Conservation (phyloP, 2,113 vertebrate genomes). For the Neotoma lepida region DNA sequence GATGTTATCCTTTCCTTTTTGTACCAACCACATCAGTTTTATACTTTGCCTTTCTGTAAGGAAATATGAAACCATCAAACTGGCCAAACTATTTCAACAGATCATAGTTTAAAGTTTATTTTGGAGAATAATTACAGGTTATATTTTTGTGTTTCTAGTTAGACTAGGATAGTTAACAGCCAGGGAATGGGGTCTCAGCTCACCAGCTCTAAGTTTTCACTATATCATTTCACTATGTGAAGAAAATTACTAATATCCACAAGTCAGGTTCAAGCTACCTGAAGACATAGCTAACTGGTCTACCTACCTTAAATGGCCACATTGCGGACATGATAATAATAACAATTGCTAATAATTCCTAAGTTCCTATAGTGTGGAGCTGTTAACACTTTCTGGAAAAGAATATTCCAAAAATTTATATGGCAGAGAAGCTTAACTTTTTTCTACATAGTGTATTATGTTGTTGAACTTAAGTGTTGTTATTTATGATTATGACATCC, state of each 20-base stretch:
- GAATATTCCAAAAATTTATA: background rate
- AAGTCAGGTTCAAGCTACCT: background rate
- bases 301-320: background rate
- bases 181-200: background rate
- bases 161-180: background rate
- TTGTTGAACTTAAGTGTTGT: background rate
- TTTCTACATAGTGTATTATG: background rate
- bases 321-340: background rate
- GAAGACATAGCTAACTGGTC: background rate
- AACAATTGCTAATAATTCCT: background rate
- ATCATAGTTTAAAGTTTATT: background rate
- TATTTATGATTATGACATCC: background rate
- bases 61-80: slow-evolving; percentile 13
- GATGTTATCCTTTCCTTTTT: background rate
- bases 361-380: background rate
- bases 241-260: background rate
- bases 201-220: background rate
- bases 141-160: background rate
- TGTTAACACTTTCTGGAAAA: background rate
- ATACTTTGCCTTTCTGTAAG: slow-evolving; percentile 16
- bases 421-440: background rate
- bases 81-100: slow-evolving; percentile 16
- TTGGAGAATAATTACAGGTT: background rate
- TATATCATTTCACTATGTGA: background rate
- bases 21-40: background rate